These are phyloP conservation scores for Rhipidura dahli DNA, from an alignment of 2,113 vertebrate species.

Conservation along the genomic window DNA sequence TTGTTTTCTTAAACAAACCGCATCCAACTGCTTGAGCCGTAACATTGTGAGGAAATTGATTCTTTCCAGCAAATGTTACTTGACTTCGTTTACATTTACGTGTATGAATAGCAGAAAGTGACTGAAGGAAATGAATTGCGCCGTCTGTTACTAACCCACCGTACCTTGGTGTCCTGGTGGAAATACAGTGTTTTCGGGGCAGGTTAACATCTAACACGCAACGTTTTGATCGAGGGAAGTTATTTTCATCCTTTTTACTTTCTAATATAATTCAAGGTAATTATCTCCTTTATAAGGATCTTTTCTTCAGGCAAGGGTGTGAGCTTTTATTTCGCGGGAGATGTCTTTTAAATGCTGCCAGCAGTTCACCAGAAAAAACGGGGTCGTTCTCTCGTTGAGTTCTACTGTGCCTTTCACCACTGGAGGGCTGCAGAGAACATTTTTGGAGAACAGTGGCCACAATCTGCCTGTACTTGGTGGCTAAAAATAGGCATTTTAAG, in stretches of 20 bases:
- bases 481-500: conserved; percentile 31
- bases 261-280: not conserved
- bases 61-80: not conserved
- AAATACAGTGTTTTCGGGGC: not conserved
- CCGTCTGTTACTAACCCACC: not conserved
- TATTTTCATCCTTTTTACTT: not conserved
- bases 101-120: not conserved
- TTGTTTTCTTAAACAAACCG: not conserved
- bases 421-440: conserved; percentile 75
- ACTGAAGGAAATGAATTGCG: not conserved
- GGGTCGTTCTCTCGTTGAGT: not conserved
- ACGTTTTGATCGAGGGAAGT: not conserved
- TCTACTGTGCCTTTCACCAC: conserved; percentile 35
- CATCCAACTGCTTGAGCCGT: rapidly evolving
- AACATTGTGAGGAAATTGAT: not conserved
- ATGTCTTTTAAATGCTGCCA: not conserved
- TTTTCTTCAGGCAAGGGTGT: not conserved
- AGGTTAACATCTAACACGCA: not conserved
- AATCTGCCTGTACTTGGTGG: not conserved
- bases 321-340: not conserved
- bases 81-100: not conserved
- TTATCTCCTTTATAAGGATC: not conserved
- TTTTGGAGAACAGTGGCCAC: not conserved
- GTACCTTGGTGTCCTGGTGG: not conserved
- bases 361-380: not conserved